Conservation (phyloP, 2,797 vertebrate genomes). For the Esox masquinongy region DNA sequence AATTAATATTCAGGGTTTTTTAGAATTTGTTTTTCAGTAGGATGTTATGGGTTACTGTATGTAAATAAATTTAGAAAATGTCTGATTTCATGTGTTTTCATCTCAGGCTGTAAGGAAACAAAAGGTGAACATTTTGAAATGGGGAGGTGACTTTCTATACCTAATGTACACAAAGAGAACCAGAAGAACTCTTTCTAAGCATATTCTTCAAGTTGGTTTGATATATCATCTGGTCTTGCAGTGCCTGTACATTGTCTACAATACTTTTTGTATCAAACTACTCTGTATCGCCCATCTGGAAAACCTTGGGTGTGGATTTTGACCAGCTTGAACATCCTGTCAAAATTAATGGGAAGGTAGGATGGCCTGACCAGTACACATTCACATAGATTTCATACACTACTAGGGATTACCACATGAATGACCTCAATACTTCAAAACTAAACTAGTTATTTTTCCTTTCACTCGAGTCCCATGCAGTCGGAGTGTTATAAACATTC, state of each 20-base stretch:
- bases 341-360: neutral
- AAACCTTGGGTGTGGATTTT: neutral
- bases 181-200: neutral
- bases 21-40: too few species aligned
- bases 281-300: neutral
- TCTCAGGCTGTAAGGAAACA: too few species aligned
- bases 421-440: conserved; percentile 13
- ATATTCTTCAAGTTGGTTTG: neutral
- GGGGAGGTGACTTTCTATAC: too few species aligned
- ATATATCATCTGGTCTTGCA: neutral
- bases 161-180: neutral
- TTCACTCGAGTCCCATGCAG: conserved; percentile 24
- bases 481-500: conserved; percentile 44
- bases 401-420: neutral
- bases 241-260: neutral
- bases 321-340: neutral
- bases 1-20: too few species aligned
- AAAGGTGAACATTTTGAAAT: too few species aligned
- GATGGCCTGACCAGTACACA: neutral
- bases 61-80: too few species aligned
- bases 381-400: neutral
- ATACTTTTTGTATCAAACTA: neutral
- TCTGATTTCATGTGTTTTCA: too few species aligned
- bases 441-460: conserved; percentile 16
- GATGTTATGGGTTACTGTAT: too few species aligned